Evolutionary conservation across 2,113 vertebrate species (phyloP).

Genomic region (Nyctereutes procyonoides): DNA sequence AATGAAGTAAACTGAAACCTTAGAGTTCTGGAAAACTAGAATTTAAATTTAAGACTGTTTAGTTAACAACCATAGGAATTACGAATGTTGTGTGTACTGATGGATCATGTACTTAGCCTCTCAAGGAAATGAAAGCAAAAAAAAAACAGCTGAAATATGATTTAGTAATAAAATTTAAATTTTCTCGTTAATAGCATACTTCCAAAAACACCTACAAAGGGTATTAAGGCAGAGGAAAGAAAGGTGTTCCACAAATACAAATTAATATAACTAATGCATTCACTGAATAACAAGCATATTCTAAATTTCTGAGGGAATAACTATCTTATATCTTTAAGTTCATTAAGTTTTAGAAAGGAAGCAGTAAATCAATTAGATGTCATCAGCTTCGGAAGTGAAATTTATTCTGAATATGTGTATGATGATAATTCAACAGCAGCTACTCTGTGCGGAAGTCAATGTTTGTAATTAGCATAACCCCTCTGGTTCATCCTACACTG

Average conservation of each 20-base stretch:
- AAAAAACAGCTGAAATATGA: constrained; percentile 26
- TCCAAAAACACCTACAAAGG: not conserved
- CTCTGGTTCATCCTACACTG: not conserved
- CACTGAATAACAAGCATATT: not conserved
- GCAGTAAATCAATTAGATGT: not conserved
- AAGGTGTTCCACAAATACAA: not conserved
- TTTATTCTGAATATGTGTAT: not conserved
- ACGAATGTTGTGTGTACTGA: not conserved
- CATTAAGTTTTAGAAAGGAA: constrained; percentile 19
- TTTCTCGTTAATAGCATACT: not conserved
- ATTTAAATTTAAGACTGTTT: not conserved
- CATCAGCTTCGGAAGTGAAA: constrained; percentile 37
- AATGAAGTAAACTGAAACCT: not conserved
- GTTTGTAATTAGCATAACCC: not conserved
- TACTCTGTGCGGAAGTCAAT: not conserved
- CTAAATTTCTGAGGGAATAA: not conserved
- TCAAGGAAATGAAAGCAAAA: constrained; percentile 34
- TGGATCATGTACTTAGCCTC: not conserved
- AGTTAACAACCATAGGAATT: not conserved
- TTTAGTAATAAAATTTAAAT: constrained; percentile 11
- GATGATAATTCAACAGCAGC: not conserved
- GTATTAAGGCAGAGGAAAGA: not conserved
- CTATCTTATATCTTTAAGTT: not conserved
- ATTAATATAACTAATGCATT: not conserved
- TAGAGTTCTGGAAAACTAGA: not conserved